Base-by-base conservation (phyloP, 2,888 invertebrate genomes). In the Orthosia gracilis region DNA sequence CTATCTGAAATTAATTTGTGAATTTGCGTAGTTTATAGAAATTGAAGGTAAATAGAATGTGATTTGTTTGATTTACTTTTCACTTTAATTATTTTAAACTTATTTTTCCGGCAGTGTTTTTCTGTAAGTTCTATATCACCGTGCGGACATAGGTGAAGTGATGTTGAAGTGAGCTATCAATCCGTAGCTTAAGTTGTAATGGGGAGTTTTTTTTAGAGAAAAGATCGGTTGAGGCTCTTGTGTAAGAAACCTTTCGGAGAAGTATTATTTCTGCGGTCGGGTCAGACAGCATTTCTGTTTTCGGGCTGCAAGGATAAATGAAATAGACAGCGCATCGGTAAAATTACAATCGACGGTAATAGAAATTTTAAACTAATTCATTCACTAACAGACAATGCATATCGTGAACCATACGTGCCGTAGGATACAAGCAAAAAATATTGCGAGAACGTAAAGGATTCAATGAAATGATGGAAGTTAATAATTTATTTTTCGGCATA, bases 1-100 rank as follows among this genome's bases (percentile, higher is more conserved):
- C 26, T 63, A 67, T 66, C 76, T 50, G 82, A 66, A 66, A 67
- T 62, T 61, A 59, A 68, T 84, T 69, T 66, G 5, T 50, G 52
- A 62, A 73, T 54, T 52, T 59, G 0, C 13, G 45, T 11, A n/a
- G 18, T 9, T 47, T 15, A 45, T n/a, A 15, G 26, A 57, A 57
- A 31, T 47, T 50, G 26, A 31, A 52, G 11, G 23, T 58, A 52
- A 58, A 69, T 47, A 68, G 9, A 45, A 47, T 23, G 9, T 21
- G 5, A 0, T 9, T 18, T 40, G 15, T 64, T 52, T 7, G 26
- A 18, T 49, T 26, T 9, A 17, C 0, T 21, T 57, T 45, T n/a
- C 0, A 12, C 18, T 58, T 26, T 40, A 9, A 18, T 68, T 31
- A 12, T 73, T 73, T 76, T 3, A 23, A 57, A 17, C 1, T 15